Conservation (phyloP, 2,888 invertebrate species). For the Eristalis pertinax region DNA sequence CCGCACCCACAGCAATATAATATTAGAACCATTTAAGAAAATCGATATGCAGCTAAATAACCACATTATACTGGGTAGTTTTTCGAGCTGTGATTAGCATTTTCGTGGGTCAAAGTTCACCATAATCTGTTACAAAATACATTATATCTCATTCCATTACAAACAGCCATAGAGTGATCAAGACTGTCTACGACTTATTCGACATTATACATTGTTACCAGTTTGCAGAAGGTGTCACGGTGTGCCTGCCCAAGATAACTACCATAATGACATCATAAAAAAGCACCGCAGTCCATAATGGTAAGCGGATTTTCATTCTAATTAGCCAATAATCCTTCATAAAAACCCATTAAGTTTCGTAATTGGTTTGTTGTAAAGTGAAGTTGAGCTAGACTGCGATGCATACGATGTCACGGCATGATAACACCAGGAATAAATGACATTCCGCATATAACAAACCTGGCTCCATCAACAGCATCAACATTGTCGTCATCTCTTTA, state of each 20-base stretch:
- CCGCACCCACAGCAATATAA: background rate
- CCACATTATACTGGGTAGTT: slow-evolving; percentile 11
- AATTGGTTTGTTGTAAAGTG: slow-evolving; percentile 54
- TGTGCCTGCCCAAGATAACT: slow-evolving; percentile 73
- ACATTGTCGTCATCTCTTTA: slow-evolving; percentile 34
- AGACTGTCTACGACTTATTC: slow-evolving; percentile 38
- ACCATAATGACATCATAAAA: slow-evolving; percentile 73
- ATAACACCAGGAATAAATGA: slow-evolving; percentile 57
- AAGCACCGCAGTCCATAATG: slow-evolving; percentile 63
- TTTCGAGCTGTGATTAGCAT: background rate
- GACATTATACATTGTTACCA: slow-evolving; percentile 11
- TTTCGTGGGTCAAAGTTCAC: slow-evolving; percentile 13
- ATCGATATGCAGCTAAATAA: slow-evolving; percentile 19
- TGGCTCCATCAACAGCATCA: slow-evolving; percentile 36
- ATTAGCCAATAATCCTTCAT: slow-evolving; percentile 74
- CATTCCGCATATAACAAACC: slow-evolving; percentile 43
- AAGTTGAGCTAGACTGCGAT: slow-evolving; percentile 32
- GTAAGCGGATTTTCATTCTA: slow-evolving; percentile 74
- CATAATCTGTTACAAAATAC: slow-evolving; percentile 22
- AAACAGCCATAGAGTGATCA: background rate
- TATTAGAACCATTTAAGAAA: background rate
- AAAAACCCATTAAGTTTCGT: slow-evolving; percentile 57
- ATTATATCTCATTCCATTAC: slow-evolving; percentile 15
- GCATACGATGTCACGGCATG: slow-evolving; percentile 42
- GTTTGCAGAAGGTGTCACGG: slow-evolving; percentile 12